A percentile compares a stretch with the other conserved stretches of the same genome.
These are phyloP conservation scores for Nylanderia fulva DNA, from an alignment of 1,140 invertebrate genomes.

Conservation along the genomic window DNA sequence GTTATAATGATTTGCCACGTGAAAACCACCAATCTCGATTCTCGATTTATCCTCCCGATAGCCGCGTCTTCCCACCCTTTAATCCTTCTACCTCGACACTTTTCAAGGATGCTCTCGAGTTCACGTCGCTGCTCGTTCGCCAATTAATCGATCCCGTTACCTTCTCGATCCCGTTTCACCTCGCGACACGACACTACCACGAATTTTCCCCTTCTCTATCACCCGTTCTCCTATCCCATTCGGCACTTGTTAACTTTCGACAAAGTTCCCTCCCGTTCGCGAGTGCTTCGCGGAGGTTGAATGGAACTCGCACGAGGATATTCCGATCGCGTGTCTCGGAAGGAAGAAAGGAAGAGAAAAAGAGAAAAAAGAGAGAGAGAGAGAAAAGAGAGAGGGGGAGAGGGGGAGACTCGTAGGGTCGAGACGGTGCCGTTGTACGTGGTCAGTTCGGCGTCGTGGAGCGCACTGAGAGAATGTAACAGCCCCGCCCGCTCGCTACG, in stretches of 20 bases:
- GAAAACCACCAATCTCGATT: constrained; percentile 22
- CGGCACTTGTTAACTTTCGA: constrained; percentile 50
- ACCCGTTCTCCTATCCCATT: constrained; percentile 27
- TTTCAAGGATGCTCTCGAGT: constrained; percentile 29
- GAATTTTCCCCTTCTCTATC: constrained; percentile 30
- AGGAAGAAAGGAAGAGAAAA: neutral
- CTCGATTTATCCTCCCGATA: constrained; percentile 13
- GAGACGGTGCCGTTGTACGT: constrained; percentile 72
- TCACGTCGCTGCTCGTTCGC: constrained; percentile 11
- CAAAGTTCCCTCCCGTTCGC: constrained; percentile 27
- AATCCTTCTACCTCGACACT: constrained; percentile 25
- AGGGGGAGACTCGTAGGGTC: neutral
- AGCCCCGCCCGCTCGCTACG: constrained; percentile 82
- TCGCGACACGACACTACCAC: constrained; percentile 32
- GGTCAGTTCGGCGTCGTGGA: constrained; percentile 79
- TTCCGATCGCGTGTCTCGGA: constrained; percentile 26
- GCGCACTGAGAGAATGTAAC: constrained; percentile 80
- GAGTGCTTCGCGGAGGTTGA: neutral
- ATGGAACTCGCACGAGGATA: neutral
- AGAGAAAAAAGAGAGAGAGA: neutral
- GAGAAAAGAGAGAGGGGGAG: neutral
- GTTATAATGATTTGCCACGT: neutral
- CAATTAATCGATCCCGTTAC: constrained; percentile 42
- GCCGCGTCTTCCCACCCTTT: constrained; percentile 20
- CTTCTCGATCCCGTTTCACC: constrained; percentile 31